Percentiles rank a stretch among this genome's conserved stretches.
Conservation (phyloP, 2,888 invertebrate genomes). For the Catocala fraxini region DNA sequence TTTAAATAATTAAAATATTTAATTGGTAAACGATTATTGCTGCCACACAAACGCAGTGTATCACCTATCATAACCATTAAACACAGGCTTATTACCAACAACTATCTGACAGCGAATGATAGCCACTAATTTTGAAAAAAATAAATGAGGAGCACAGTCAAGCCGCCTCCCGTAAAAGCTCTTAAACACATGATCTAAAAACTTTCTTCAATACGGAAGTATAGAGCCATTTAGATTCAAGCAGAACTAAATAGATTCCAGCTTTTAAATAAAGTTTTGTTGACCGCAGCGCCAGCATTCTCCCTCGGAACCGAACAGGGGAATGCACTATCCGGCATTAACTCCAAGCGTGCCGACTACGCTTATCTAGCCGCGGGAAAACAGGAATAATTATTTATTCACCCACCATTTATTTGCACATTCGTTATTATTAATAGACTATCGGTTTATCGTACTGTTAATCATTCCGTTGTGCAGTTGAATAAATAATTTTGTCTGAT, state of each 20-base stretch:
- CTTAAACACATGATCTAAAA: neutral
- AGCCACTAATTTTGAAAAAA: too few species aligned
- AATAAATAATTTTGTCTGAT: slow-evolving; percentile 20
- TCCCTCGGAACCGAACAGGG: slow-evolving; percentile 31
- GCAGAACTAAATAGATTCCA: slow-evolving; percentile 3
- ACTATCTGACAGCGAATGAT: too few species aligned
- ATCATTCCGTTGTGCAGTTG: slow-evolving; percentile 14
- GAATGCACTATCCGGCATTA: slow-evolving; percentile 48
- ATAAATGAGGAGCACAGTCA: too few species aligned
- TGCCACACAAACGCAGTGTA: too few species aligned
- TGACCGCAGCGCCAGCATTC: slow-evolving; percentile 15
- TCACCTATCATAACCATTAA: too few species aligned
- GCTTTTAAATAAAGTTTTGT: slow-evolving; percentile 41
- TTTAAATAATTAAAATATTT: too few species aligned
- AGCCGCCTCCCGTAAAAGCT: neutral
- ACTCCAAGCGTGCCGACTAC: slow-evolving; percentile 8
- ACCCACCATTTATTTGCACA: slow-evolving; percentile 25
- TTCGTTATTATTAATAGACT: slow-evolving; percentile 17
- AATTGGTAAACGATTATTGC: too few species aligned
- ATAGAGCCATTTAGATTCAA: neutral
- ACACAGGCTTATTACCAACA: too few species aligned
- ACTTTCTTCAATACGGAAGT: neutral
- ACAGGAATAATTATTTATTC: slow-evolving; percentile 44
- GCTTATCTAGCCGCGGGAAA: slow-evolving; percentile 13
- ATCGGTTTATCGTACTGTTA: slow-evolving; percentile 7